phyloP scores from a whole-genome alignment of 2,797 vertebrate genomes.

The Mormyrops boulengeri region DNA sequence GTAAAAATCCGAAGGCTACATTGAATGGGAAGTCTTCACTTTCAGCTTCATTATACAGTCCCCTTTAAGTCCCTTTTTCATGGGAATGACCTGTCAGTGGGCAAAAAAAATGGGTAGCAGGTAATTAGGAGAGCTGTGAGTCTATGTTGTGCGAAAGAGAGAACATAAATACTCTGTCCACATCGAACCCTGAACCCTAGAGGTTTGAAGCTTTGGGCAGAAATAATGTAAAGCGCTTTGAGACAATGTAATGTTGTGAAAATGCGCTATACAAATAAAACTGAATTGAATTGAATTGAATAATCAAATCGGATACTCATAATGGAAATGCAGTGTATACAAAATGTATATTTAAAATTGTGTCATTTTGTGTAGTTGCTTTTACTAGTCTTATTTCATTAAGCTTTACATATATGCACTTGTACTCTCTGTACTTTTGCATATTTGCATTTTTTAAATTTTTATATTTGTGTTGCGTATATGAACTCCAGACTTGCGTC shows the following conservation, averaged over 20 bases:
- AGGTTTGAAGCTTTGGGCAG: background rate
- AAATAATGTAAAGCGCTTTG: background rate
- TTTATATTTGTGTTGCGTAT: background rate
- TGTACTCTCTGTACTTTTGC: background rate
- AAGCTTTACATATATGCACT: background rate
- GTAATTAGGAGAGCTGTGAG: background rate
- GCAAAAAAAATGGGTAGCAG: background rate
- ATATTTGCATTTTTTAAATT: background rate
- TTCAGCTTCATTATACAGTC: background rate
- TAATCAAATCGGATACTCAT: background rate
- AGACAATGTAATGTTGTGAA: background rate
- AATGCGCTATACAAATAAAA: background rate
- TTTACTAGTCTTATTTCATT: background rate
- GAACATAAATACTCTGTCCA: background rate
- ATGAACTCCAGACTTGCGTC: background rate
- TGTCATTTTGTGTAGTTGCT: background rate
- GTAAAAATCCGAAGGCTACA: background rate
- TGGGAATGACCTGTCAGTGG: background rate
- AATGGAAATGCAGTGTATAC: background rate
- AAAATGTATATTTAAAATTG: background rate
- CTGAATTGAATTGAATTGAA: background rate
- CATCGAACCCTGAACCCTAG: background rate
- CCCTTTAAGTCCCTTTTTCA: background rate
- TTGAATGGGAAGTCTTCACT: background rate
- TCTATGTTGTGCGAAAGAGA: background rate